Conservation (phyloP, 2,797 vertebrate species). For the Falco cherrug region DNA sequence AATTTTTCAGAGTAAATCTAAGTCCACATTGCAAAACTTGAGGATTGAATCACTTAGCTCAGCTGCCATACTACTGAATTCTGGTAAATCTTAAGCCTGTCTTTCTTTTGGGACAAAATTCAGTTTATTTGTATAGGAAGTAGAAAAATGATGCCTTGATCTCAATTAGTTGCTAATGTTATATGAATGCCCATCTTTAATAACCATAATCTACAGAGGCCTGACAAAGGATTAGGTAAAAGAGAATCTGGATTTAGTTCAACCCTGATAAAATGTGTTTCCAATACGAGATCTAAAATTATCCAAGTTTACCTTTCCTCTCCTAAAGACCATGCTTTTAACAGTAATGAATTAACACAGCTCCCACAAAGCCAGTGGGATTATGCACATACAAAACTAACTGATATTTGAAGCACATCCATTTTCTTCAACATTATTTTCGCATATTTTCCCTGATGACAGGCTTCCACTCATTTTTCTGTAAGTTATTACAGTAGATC, state of each 20-base stretch:
- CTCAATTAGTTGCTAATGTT: slow-evolving; percentile 8
- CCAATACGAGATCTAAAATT: background rate
- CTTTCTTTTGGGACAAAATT: slow-evolving; percentile 1
- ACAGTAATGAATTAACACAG: slow-evolving; percentile 2
- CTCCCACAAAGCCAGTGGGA: background rate
- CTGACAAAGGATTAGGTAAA: background rate
- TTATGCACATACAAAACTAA: background rate
- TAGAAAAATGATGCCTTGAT: slow-evolving; percentile 29
- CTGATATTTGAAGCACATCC: background rate
- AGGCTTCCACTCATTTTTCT: background rate
- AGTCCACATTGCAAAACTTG: background rate
- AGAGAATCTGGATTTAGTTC: background rate
- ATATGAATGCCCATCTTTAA: slow-evolving; percentile 4
- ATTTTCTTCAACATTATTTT: slow-evolving; percentile 2
- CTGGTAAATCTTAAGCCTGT: background rate
- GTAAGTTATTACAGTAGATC: background rate
- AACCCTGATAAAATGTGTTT: background rate
- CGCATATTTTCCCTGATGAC: background rate
- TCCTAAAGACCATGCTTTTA: background rate
- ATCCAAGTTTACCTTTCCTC: background rate
- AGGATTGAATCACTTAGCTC: background rate
- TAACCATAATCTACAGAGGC: background rate
- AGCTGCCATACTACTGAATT: background rate
- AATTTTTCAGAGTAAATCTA: background rate
- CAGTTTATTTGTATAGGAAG: background rate